Conservation (phyloP, 2,113 vertebrate genomes). For the Ceratotherium simum region DNA sequence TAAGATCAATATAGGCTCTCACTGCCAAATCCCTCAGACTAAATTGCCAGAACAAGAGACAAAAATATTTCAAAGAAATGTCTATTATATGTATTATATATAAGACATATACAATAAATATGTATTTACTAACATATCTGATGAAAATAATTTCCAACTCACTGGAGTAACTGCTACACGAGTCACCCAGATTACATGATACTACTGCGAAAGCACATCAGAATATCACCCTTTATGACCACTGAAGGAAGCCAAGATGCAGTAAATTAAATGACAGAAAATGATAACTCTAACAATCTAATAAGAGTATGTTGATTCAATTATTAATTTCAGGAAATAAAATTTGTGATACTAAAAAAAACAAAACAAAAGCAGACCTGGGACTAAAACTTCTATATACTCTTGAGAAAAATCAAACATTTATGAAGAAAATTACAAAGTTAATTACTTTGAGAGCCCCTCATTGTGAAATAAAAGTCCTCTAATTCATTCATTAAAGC, state of each 20-base stretch:
- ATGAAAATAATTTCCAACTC: constrained; percentile 16
- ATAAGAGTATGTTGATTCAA: not conserved
- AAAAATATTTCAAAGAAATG: constrained; percentile 49
- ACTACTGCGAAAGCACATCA: not conserved
- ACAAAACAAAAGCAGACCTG: constrained; percentile 19
- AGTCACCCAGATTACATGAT: not conserved
- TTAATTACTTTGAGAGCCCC: not conserved
- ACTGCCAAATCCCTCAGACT: not conserved
- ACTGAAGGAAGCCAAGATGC: not conserved
- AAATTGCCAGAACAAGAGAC: not conserved
- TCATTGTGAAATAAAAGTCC: not conserved
- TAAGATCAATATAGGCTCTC: not conserved
- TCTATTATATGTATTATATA: not conserved
- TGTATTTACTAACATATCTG: not conserved
- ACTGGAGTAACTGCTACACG: not conserved
- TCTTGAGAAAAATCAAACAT: not conserved
- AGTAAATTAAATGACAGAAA: not conserved
- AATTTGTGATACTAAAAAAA: constrained; percentile 13
- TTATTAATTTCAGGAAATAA: constrained; percentile 16
- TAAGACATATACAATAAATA: not conserved
- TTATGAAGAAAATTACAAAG: not conserved
- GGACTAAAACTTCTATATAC: not conserved
- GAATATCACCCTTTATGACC: not conserved
- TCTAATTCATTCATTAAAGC: not conserved
- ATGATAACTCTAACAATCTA: not conserved